Evolutionary conservation across 2,797 vertebrate genomes (phyloP).

Genomic region (Trachurus trachurus): DNA sequence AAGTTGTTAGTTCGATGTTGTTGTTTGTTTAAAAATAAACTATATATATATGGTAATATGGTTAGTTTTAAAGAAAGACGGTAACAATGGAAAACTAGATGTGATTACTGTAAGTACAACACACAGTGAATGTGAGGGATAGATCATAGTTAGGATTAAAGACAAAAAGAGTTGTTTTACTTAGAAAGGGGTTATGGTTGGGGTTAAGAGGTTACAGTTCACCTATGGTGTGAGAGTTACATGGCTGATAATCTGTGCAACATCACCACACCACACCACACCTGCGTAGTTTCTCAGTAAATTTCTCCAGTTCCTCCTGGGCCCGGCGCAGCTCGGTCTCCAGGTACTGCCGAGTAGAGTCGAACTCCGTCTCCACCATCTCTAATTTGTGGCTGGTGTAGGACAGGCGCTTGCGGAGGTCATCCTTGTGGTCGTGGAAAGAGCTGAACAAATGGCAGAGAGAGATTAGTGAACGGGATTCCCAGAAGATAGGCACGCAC

Average conservation of each 20-base stretch:
- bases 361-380: conserved; percentile 95
- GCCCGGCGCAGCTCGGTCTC: conserved; percentile 95
- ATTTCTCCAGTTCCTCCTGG: conserved; percentile 97
- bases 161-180: not conserved
- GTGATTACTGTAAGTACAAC: too few species aligned
- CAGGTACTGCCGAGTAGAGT: conserved; percentile 95
- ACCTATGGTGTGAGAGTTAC: not conserved
- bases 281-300: conserved; percentile 96
- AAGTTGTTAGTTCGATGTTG: too few species aligned
- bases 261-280: conserved; percentile 66
- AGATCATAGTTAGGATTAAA: not conserved
- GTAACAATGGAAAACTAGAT: not conserved
- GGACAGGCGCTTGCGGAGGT: conserved; percentile 94
- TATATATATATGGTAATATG: not conserved
- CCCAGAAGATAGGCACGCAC: conserved; percentile 27
- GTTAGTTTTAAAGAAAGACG: not conserved
- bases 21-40: too few species aligned
- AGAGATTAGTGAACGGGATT: conserved; percentile 37
- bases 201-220: not conserved
- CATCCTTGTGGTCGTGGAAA: conserved; percentile 96
- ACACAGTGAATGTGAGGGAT: not conserved
- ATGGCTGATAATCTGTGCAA: not conserved
- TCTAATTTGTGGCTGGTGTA: conserved; percentile 96
- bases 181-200: too few species aligned
- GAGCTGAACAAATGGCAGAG: conserved; percentile 83